Conservation (phyloP, 2,113 vertebrate species). For the Brachionichthys hirsutus region DNA sequence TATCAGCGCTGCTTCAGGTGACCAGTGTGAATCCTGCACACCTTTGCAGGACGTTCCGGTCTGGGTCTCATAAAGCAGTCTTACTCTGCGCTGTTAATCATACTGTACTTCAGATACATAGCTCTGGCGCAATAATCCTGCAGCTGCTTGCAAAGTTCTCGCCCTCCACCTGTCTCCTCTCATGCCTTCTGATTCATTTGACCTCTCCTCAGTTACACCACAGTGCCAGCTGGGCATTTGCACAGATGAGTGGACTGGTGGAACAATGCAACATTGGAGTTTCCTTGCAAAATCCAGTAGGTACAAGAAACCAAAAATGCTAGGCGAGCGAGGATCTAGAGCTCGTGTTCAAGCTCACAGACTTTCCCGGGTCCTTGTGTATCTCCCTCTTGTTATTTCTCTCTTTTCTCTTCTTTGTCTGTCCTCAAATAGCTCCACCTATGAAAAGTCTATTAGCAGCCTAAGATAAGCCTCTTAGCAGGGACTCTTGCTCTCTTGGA, state of each 20-base stretch:
- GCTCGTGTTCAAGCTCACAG: not conserved
- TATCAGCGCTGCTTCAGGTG: conserved; percentile 17
- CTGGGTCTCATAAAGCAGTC: not conserved
- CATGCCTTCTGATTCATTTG: conserved; percentile 44
- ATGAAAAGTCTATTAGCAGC: conserved; percentile 71
- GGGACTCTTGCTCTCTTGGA: conserved; percentile 56
- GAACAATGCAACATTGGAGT: conserved; percentile 10
- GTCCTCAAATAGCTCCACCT: conserved; percentile 62
- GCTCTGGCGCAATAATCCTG: conserved; percentile 8
- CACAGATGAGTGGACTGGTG: conserved; percentile 28
- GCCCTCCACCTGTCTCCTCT: conserved; percentile 15
- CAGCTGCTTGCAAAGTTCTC: conserved; percentile 25
- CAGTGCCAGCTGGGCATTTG: conserved; percentile 35
- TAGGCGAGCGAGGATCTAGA: not conserved
- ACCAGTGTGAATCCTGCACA: conserved; percentile 11
- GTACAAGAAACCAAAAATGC: conserved; percentile 7
- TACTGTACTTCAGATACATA: conserved; percentile 4
- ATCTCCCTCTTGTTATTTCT: conserved; percentile 13
- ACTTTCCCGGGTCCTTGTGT: not conserved
- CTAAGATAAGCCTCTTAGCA: conserved; percentile 73
- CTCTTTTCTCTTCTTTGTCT: conserved; percentile 45
- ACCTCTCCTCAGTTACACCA: conserved; percentile 39
- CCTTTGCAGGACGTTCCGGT: not conserved
- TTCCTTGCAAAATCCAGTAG: conserved; percentile 4
- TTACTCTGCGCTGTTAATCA: conserved; percentile 24